phyloP scores from a whole-genome alignment of 2,797 vertebrate genomes.

The Alfaro cultratus region DNA sequence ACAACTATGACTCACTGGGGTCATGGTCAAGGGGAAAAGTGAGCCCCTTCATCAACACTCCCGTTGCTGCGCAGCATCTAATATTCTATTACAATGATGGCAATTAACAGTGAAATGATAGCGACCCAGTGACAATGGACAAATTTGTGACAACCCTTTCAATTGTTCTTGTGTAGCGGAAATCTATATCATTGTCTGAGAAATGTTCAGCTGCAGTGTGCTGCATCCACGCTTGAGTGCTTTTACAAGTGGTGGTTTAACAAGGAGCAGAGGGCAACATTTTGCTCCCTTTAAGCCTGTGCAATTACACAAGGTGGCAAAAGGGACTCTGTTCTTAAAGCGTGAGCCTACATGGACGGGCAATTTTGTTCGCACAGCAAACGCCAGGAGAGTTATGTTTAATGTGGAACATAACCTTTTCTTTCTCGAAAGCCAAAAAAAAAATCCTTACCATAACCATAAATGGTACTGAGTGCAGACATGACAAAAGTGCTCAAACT shows the following conservation, averaged over 20 bases:
- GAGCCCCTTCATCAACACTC: slow-evolving; percentile 69
- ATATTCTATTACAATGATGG: slow-evolving; percentile 79
- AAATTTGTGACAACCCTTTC: slow-evolving; percentile 80
- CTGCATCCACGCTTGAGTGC: slow-evolving; percentile 71
- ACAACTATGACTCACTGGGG: slow-evolving; percentile 61
- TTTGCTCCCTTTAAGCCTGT: slow-evolving; percentile 74
- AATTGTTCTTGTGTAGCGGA: slow-evolving; percentile 77
- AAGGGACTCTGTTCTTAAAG: slow-evolving; percentile 67
- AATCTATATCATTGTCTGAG: slow-evolving; percentile 78
- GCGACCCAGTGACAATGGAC: slow-evolving; percentile 77
- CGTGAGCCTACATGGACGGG: slow-evolving; percentile 42
- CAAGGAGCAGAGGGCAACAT: slow-evolving; percentile 76
- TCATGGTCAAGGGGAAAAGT: slow-evolving; percentile 70
- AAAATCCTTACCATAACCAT: slow-evolving; percentile 51
- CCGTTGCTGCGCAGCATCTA: slow-evolving; percentile 62
- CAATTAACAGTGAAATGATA: slow-evolving; percentile 78
- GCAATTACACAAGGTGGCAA: slow-evolving; percentile 73
- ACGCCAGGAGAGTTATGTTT: slow-evolving; percentile 47
- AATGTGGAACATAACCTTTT: slow-evolving; percentile 51
- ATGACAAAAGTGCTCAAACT: slow-evolving; percentile 43
- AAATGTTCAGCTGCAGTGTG: slow-evolving; percentile 70
- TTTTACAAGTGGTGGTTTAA: slow-evolving; percentile 78
- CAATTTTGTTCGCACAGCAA: slow-evolving; percentile 29
- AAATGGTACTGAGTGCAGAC: slow-evolving; percentile 41
- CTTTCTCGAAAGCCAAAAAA: slow-evolving; percentile 49